Conservation (phyloP, 1,140 invertebrate genomes). For the Sitodiplosis mosellana region DNA sequence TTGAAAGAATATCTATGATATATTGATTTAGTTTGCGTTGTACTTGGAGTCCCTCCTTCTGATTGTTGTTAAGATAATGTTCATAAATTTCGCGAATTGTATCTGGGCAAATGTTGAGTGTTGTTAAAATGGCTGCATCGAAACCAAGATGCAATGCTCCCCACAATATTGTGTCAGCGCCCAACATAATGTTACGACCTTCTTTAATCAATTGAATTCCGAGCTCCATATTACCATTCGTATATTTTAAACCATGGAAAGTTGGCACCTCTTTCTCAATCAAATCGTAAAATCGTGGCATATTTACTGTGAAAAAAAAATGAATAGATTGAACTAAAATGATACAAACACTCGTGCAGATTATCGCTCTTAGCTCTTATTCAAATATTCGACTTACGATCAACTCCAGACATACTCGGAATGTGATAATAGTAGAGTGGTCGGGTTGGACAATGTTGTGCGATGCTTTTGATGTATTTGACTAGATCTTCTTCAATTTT, state of each 20-base stretch:
- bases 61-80: conserved; percentile 18
- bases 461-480: conserved; percentile 45
- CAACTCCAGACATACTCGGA: conserved; percentile 45
- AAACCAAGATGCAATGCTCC: conserved; percentile 38
- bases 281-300: conserved; percentile 44
- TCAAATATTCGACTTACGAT: conserved; percentile 34
- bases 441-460: conserved; percentile 50
- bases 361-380: no score
- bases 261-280: conserved; percentile 41
- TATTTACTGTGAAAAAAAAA: conserved; percentile 38
- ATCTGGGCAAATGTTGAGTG: conserved; percentile 38
- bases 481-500: conserved; percentile 39
- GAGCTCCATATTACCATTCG: conserved; percentile 42
- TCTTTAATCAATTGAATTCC: conserved; percentile 36
- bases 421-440: conserved; percentile 71
- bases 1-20: conserved; percentile 8
- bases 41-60: conserved; percentile 17
- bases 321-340: no score
- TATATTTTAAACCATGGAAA: conserved; percentile 58
- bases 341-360: no score
- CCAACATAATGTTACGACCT: conserved; percentile 35
- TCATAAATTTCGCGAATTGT: conserved; percentile 24
- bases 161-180: conserved; percentile 33
- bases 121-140: conserved; percentile 44
- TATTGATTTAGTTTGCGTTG: conserved; percentile 27